These are phyloP conservation scores for Rotaria macrura DNA, from an alignment of 2,888 invertebrate genomes.

Conservation along the genomic window DNA sequence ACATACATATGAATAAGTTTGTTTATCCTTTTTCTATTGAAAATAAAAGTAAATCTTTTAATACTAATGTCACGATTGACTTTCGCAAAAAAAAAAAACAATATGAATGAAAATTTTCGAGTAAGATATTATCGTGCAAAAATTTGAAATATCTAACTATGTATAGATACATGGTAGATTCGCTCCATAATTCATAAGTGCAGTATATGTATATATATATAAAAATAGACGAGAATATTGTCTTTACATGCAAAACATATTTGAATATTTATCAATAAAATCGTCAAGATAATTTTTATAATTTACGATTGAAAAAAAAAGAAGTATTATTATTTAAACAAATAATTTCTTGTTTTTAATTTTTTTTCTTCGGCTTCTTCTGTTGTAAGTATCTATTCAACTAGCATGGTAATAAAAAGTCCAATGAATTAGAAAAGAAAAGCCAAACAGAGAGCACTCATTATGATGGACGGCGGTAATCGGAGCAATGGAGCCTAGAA, in stretches of 20 bases:
- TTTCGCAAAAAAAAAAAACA: no score
- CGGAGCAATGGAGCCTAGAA: neutral
- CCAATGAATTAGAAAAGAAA: neutral
- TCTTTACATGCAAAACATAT: neutral
- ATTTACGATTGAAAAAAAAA: neutral
- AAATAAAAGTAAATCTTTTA: no score
- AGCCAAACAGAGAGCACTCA: neutral
- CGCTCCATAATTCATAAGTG: neutral
- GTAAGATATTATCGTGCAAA: no score
- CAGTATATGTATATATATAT: neutral
- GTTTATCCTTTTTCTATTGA: no score
- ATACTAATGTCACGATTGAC: no score
- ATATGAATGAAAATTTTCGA: no score
- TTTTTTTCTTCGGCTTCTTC: no score
- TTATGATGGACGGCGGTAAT: neutral
- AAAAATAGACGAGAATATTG: neutral
- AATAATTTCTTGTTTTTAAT: no score
- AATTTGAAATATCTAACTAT: no score
- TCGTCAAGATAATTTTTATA: neutral
- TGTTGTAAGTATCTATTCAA: no score
- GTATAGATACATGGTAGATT: neutral
- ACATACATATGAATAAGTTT: no score
- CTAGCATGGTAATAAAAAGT: neutral
- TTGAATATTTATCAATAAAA: neutral
- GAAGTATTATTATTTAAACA: neutral